These are phyloP conservation scores for Podiceps cristatus DNA, from an alignment of 2,113 vertebrate species.

Conservation along the genomic window DNA sequence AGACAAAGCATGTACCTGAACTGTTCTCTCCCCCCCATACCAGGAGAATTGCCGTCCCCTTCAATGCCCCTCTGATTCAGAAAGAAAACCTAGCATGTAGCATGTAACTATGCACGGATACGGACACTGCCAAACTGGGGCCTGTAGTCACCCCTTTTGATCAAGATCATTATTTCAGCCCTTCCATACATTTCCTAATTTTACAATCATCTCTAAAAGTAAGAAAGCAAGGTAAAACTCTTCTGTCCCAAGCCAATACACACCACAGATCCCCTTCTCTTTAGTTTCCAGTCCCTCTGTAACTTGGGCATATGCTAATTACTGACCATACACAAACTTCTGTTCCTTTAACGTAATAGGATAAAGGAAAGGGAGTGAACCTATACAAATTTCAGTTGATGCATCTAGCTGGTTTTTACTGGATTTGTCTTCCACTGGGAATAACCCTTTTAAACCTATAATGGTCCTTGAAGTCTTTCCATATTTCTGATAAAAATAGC, in stretches of 20 bases:
- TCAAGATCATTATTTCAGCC: background rate
- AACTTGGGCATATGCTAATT: background rate
- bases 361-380: background rate
- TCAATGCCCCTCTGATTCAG: background rate
- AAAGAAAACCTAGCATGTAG: background rate
- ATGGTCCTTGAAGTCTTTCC: background rate
- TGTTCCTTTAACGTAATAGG: background rate
- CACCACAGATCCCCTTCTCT: background rate
- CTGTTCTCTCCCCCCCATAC: background rate
- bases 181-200: background rate
- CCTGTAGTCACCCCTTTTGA: background rate
- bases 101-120: rapidly evolving
- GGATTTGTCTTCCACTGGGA: background rate
- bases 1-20: background rate
- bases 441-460: background rate
- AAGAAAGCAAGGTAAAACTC: background rate
- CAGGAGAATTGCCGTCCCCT: rapidly evolving
- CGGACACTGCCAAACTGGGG: background rate
- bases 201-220: background rate
- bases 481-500: background rate
- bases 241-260: background rate
- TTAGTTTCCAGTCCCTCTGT: background rate
- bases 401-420: background rate
- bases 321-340: background rate
- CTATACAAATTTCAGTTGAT: background rate